phyloP scores from a whole-genome alignment of 2,888 invertebrate species.

The Apotomis turbidana region DNA sequence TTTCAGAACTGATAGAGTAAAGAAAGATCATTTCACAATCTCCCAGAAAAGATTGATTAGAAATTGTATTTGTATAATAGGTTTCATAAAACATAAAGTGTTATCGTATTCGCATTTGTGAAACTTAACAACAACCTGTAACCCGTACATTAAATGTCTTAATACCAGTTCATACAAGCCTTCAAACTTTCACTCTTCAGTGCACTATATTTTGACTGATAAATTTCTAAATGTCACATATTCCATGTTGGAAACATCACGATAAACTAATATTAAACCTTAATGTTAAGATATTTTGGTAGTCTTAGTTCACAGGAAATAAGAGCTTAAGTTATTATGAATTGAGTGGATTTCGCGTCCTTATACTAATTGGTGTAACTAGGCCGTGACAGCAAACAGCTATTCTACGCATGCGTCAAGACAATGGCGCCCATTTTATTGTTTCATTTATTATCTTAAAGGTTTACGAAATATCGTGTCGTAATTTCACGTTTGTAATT shows the following conservation, averaged over 20 bases:
- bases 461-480: conserved; percentile 32
- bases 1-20: too few relatives aligned
- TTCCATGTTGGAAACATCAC: too few relatives aligned
- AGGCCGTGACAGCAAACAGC: conserved; percentile 32
- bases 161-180: conserved; percentile 5
- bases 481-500: conserved; percentile 35
- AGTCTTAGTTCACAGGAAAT: background rate
- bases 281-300: background rate
- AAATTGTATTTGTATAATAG: too few relatives aligned
- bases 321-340: conserved; percentile 6
- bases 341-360: conserved; percentile 1
- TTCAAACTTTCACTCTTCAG: conserved; percentile 7
- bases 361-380: conserved; percentile 33
- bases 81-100: too few relatives aligned
- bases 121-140: conserved; percentile 21
- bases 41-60: too few relatives aligned
- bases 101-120: background rate
- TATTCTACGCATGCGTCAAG: conserved; percentile 38
- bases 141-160: conserved; percentile 21
- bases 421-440: conserved; percentile 44
- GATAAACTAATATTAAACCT: background rate
- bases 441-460: conserved; percentile 40
- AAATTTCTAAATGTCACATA: background rate
- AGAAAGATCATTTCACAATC: too few relatives aligned
- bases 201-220: conserved; percentile 3